Percentiles rank a stretch among this genome's conserved stretches.
phyloP scores from a whole-genome alignment of 2,888 invertebrate species.

The Ferrisia virgata region DNA sequence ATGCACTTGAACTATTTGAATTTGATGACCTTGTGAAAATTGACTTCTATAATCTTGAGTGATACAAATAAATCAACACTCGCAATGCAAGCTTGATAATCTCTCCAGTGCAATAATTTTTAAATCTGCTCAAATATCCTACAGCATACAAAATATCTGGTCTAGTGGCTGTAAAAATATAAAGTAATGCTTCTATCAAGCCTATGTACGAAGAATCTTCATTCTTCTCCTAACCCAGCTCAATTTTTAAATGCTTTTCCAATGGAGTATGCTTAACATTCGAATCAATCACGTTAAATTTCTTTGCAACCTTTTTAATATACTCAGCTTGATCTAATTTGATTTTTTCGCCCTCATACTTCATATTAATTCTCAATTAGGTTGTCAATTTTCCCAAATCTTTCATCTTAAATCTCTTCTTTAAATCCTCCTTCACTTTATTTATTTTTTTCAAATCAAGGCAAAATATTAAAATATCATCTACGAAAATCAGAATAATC shows the following conservation, averaged over 20 bases:
- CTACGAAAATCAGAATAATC: slow-evolving; percentile 33
- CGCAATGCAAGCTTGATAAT: background rate
- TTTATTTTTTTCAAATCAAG: background rate
- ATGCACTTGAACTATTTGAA: background rate
- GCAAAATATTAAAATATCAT: slow-evolving; percentile 37
- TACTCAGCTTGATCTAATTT: background rate
- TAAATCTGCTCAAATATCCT: background rate
- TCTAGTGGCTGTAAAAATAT: background rate
- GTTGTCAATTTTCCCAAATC: background rate
- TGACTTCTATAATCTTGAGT: background rate
- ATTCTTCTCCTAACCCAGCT: background rate
- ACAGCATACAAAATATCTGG: background rate
- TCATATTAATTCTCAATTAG: slow-evolving; percentile 11
- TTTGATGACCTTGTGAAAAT: background rate
- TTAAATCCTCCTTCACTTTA: background rate
- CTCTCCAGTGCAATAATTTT: background rate
- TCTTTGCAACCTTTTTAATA: slow-evolving; percentile 6
- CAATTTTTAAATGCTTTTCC: background rate
- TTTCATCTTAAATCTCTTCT: background rate
- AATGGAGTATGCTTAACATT: background rate
- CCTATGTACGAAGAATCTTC: background rate
- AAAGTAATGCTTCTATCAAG: background rate
- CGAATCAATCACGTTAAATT: too few relatives aligned
- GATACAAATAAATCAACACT: background rate
- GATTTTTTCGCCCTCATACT: background rate